Percentiles rank a stretch among this genome's conserved stretches.
Conservation (phyloP, 2,113 vertebrate species). For the Onychostruthus taczanowskii region DNA sequence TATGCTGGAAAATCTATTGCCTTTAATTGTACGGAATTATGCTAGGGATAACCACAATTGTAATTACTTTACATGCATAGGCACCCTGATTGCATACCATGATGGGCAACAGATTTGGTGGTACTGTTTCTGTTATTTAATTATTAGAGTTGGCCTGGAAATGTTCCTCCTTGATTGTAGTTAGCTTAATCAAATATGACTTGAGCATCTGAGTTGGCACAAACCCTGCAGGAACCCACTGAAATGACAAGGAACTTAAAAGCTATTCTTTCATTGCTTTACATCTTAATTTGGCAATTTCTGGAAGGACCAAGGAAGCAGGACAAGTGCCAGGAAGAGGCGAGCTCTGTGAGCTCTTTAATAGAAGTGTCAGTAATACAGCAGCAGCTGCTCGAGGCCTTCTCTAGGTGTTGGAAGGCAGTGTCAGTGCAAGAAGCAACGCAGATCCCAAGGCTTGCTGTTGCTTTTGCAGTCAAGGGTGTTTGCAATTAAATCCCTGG, state of each 20-base stretch:
- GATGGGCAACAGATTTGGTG: constrained; percentile 56
- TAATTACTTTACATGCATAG: not conserved
- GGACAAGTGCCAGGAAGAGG: not conserved
- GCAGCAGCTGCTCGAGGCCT: rapidly evolving
- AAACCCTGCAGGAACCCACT: constrained; percentile 25
- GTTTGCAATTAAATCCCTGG: rapidly evolving
- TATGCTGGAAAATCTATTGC: not conserved
- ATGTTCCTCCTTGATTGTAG: constrained; percentile 27
- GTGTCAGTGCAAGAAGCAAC: not conserved
- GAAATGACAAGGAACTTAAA: constrained; percentile 21
- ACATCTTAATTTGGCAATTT: constrained; percentile 9
- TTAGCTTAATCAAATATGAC: constrained; percentile 50
- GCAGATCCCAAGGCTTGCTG: not conserved
- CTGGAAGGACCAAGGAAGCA: not conserved
- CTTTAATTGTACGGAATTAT: not conserved
- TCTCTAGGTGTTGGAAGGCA: rapidly evolving
- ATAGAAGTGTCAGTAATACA: not conserved
- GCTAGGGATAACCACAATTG: not conserved
- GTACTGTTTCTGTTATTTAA: constrained; percentile 1
- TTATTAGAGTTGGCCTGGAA: constrained; percentile 21
- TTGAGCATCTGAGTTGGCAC: constrained; percentile 16
- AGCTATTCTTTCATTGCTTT: not conserved
- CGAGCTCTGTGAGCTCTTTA: not conserved
- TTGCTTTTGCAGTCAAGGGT: not conserved
- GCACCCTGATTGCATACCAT: not conserved